Evolutionary conservation across 2,113 vertebrate genomes (phyloP).

Genomic region (Circaetus gallicus): DNA sequence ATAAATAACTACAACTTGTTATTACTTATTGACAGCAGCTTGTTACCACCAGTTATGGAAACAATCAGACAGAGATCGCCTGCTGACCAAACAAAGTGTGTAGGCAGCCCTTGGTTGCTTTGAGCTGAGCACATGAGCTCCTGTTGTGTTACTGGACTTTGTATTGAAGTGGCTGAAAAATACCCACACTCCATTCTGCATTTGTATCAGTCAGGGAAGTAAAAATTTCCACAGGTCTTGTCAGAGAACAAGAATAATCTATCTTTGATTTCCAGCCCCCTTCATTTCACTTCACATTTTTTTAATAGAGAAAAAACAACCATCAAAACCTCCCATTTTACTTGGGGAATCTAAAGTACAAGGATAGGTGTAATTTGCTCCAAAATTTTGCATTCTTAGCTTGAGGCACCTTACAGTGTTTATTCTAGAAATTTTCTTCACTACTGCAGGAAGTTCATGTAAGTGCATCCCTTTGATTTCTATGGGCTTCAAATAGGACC

Average conservation of each 20-base stretch:
- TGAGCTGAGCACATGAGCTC: neutral
- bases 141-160: neutral
- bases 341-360: neutral
- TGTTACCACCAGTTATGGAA: neutral
- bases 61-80: neutral
- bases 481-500: neutral
- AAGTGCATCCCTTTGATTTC: neutral
- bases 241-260: neutral
- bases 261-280: neutral
- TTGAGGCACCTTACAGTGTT: neutral
- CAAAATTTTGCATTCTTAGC: neutral
- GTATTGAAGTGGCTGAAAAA: neutral
- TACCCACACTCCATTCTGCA: neutral
- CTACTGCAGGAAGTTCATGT: neutral
- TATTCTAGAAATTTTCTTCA: neutral
- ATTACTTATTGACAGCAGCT: neutral
- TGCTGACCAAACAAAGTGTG: neutral
- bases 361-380: neutral
- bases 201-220: neutral
- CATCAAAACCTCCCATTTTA: neutral
- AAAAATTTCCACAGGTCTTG: neutral
- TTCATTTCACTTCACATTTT: neutral
- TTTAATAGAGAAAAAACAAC: accelerated
- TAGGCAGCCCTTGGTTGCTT: neutral
- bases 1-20: neutral